Conservation (phyloP, 2,888 invertebrate genomes). For the Agriopis leucophaearia region DNA sequence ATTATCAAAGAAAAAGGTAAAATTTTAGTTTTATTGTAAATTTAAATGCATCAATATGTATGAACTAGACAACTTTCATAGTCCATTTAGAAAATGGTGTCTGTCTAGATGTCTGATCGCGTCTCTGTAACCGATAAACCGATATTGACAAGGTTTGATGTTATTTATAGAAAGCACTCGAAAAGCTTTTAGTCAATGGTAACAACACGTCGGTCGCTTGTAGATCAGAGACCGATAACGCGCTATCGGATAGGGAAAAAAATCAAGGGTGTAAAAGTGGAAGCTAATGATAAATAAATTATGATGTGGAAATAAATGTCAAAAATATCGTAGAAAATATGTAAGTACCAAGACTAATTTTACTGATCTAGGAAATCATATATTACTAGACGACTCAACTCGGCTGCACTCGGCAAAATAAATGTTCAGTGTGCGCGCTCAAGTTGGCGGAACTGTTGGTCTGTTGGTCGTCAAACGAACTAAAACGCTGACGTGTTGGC, state of each 20-base stretch:
- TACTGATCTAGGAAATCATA: no score
- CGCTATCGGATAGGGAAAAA: neutral
- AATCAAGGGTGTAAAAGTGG: neutral
- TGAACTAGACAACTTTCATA: neutral
- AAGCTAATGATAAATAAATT: neutral
- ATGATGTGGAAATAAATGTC: no score
- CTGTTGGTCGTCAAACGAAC: no score
- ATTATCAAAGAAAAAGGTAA: no score
- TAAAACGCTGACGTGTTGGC: neutral
- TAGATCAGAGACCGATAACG: constrained; percentile 10
- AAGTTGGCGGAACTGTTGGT: no score
- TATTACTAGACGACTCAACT: no score
- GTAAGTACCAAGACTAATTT: no score
- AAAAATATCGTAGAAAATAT: no score
- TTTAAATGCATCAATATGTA: no score
- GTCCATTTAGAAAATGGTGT: neutral
- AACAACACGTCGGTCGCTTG: constrained; percentile 16
- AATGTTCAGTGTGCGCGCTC: no score
- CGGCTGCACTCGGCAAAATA: no score
- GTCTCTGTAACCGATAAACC: constrained; percentile 10
- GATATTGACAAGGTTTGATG: constrained; percentile 16
- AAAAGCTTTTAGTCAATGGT: constrained; percentile 25
- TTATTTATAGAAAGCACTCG: constrained; percentile 19
- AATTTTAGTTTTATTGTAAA: neutral
- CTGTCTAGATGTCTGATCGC: neutral